These are phyloP conservation scores for Nothoprocta pentlandii DNA, from an alignment of 2,113 vertebrate species.

Conservation along the genomic window DNA sequence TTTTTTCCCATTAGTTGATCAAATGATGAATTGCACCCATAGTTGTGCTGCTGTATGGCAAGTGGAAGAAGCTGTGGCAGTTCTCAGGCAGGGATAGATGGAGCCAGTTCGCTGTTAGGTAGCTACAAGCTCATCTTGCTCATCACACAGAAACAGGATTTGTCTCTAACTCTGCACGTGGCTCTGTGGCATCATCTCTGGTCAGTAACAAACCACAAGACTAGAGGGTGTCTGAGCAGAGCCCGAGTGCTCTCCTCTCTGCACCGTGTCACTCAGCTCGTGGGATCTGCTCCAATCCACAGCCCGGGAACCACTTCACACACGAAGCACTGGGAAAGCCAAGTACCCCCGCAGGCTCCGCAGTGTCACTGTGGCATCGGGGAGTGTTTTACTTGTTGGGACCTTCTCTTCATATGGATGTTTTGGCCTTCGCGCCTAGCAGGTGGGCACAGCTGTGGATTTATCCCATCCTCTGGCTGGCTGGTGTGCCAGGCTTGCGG, in stretches of 20 bases:
- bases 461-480: neutral
- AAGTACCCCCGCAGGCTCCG: neutral
- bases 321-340: neutral
- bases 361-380: neutral
- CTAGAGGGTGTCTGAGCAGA: neutral
- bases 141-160: neutral
- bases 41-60: neutral
- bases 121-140: neutral
- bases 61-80: neutral
- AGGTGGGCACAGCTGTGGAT: neutral
- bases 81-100: neutral
- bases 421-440: neutral
- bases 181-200: neutral
- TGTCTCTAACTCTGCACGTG: neutral
- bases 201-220: neutral
- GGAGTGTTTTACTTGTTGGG: neutral
- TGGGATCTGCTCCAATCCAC: neutral
- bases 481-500: neutral
- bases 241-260: no score
- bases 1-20: neutral
- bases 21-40: neutral
- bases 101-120: neutral
- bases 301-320: neutral
- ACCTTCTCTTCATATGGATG: neutral
- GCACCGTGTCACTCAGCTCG: neutral